Evolutionary conservation across 1,140 invertebrate species (phyloP).

Genomic region (Laupala kohalensis): DNA sequence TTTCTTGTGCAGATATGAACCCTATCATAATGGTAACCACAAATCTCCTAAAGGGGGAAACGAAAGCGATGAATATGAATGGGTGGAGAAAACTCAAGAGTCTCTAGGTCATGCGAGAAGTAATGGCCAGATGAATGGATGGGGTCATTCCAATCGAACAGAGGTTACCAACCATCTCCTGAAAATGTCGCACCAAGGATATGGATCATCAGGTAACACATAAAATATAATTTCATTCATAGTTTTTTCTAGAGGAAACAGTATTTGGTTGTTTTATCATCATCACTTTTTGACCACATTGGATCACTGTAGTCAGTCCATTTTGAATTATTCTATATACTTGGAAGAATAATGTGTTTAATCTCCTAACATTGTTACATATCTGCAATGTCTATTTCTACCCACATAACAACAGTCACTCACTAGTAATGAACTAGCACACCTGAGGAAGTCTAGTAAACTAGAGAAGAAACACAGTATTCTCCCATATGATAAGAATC

Average conservation of each 20-base stretch:
- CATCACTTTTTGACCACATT: no score
- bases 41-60: neutral
- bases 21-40: neutral
- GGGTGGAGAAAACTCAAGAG: constrained; percentile 23
- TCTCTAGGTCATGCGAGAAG: constrained; percentile 11
- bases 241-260: constrained; percentile 21
- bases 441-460: no score
- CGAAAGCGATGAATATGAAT: constrained; percentile 16
- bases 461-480: no score
- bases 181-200: constrained; percentile 26
- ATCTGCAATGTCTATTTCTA: no score
- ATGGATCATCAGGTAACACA: constrained; percentile 20
- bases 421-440: no score
- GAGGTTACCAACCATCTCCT: constrained; percentile 19
- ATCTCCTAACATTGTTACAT: no score
- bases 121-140: constrained; percentile 12
- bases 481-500: no score
- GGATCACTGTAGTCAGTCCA: no score
- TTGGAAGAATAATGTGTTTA: no score
- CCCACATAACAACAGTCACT: no score
- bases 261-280: no score
- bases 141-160: neutral
- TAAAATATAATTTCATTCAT: constrained; percentile 31
- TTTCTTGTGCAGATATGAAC: neutral
- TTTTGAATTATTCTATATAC: no score